These are phyloP conservation scores for Planiliza haematocheilus DNA, from an alignment of 2,113 vertebrate species.

Conservation along the genomic window DNA sequence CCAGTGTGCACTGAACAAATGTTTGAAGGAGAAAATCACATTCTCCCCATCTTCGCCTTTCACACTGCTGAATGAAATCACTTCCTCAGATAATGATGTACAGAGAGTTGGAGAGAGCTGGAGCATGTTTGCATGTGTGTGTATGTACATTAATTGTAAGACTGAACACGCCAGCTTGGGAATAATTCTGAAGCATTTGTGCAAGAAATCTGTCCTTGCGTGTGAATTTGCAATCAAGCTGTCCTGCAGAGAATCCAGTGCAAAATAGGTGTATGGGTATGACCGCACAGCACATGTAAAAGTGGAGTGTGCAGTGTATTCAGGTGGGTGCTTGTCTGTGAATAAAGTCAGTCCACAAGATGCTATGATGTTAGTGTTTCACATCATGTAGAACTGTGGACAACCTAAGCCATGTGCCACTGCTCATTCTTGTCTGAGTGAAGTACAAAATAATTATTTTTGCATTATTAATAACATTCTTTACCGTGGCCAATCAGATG, in stretches of 20 bases:
- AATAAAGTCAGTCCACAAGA: neutral
- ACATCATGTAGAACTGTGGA: constrained; percentile 12
- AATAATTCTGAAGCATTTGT: constrained; percentile 25
- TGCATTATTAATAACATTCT: constrained; percentile 9
- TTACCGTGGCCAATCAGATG: constrained; percentile 11
- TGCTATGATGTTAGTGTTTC: neutral
- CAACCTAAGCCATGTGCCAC: constrained; percentile 58
- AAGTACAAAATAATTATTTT: constrained; percentile 39
- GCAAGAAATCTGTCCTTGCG: constrained; percentile 9
- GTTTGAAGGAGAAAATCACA: constrained; percentile 68
- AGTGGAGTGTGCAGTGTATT: constrained; percentile 16
- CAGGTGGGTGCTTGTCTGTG: neutral
- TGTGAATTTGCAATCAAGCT: constrained; percentile 25
- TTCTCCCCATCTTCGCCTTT: constrained; percentile 44
- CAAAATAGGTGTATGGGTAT: neutral
- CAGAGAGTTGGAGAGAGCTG: constrained; percentile 10
- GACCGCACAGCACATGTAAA: neutral
- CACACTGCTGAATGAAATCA: constrained; percentile 44
- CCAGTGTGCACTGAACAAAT: constrained; percentile 58
- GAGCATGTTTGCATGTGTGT: constrained; percentile 2
- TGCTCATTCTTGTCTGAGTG: constrained; percentile 13
- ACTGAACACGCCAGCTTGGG: constrained; percentile 7
- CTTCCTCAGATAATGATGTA: constrained; percentile 41
- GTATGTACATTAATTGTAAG: constrained; percentile 28
- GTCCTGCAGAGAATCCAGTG: neutral